phyloP scores from a whole-genome alignment of 2,888 invertebrate genomes.

The Drosophila meridionalis region DNA sequence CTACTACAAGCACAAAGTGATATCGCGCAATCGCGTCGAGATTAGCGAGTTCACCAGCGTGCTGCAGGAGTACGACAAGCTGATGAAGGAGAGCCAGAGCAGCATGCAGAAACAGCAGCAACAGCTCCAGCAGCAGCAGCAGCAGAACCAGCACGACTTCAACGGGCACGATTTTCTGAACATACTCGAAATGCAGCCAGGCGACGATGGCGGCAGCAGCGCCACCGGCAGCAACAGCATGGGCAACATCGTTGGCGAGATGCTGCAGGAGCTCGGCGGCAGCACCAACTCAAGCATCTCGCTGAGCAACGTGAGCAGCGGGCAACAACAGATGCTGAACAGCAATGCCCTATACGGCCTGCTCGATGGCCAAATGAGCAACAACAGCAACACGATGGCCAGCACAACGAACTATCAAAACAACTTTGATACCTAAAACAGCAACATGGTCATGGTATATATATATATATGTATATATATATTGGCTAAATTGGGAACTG shows the following conservation, averaged over 20 bases:
- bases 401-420: constrained; percentile 44
- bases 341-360: constrained; percentile 57
- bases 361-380: constrained; percentile 56
- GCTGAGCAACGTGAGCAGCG: constrained; percentile 39
- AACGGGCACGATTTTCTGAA: constrained; percentile 83
- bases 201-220: constrained; percentile 57
- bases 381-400: constrained; percentile 40
- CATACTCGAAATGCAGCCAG: constrained; percentile 78
- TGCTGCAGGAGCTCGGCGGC: constrained; percentile 68
- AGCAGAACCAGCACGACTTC: constrained; percentile 62
- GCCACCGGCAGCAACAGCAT: constrained; percentile 65
- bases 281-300: constrained; percentile 58
- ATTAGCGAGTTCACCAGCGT: constrained; percentile 83
- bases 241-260: constrained; percentile 57
- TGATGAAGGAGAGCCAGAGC: constrained; percentile 84
- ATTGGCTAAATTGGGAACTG: not conserved
- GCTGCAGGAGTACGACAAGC: constrained; percentile 83
- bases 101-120: constrained; percentile 78
- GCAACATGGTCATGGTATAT: not conserved
- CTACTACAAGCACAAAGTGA: constrained; percentile 84
- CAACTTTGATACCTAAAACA: constrained; percentile 29
- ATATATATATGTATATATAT: not conserved
- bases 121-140: constrained; percentile 26
- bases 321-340: constrained; percentile 44
- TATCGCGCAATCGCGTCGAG: constrained; percentile 81